Evolutionary conservation across 1,140 invertebrate genomes (phyloP), one percentile per base, ranked within the genome.

Genomic region (Olivierus martensii): DNA sequence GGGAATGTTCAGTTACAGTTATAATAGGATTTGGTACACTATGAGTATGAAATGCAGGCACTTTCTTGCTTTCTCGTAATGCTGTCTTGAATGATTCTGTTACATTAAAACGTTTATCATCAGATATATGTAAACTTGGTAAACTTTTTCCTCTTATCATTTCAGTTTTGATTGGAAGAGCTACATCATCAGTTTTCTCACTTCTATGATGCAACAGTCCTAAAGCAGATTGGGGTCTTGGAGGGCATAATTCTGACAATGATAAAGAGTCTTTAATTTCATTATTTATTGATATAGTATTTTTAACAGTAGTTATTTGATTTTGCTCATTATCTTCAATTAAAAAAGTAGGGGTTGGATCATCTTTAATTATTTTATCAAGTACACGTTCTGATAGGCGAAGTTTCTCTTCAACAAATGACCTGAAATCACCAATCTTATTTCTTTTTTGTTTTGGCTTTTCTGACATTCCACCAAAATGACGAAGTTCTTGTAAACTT

Each of bases 1-100:
- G 88, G 1, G 87, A 92, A 64, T 95, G 88, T 66, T 93, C 88
- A 1, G 92, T 95, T 1, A 96, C 88, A 2, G 90, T 95, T 43
- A 95, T 96, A 49, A 95, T 93, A 1, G 91, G 92, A 72, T 92
- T 92, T 39, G 80, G 74, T 1, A 74, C 55, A 45, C 54, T 59
- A 37, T 57, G 52, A 21, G 51, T 56, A 22, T 53, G 51, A 52
- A 56, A 47, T 39, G 49, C 57, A 22, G 50, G 37, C 12, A 52
- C 44, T 52, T 61, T 57, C 18, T 48, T 49, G 11, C 19, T 11
- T n/a, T 19, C 18, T 42, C 41, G 4, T 17, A 22, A 18, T 43
- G 41, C 41, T 43, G 41, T 22, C 9, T 43, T 43, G 9, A 22
- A 22, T 18, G 41, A 22, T 17, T 17, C 17, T 43, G 17, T 4